phyloP scores from a whole-genome alignment of 2,888 invertebrate genomes.

The Diaphora mendica region DNA sequence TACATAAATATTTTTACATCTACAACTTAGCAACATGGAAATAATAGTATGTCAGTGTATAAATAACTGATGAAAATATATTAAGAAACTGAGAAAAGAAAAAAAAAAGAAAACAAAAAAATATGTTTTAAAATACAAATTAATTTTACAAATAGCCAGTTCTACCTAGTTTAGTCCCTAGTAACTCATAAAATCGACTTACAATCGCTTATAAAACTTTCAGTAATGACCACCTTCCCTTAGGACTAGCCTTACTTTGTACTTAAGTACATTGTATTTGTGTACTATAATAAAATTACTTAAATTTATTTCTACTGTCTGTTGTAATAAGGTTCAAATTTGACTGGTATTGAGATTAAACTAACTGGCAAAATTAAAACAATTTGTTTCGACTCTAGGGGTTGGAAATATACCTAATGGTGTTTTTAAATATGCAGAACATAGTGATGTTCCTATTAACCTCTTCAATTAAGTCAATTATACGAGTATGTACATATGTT shows the following conservation, averaged over 20 bases:
- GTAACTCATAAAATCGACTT: constrained; percentile 22
- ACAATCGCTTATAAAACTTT: constrained; percentile 21
- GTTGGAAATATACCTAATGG: constrained; percentile 1
- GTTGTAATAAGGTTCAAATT: neutral
- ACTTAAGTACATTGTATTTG: constrained; percentile 10
- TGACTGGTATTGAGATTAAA: neutral
- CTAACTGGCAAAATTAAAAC: constrained; percentile 5
- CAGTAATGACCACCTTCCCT: constrained; percentile 16
- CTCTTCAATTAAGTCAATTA: constrained; percentile 13
- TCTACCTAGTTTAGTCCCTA: constrained; percentile 4
- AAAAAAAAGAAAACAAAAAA: no score
- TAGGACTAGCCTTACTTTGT: constrained; percentile 13
- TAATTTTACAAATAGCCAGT: constrained; percentile 2
- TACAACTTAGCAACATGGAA: no score
- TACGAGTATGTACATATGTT: neutral
- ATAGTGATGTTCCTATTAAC: neutral
- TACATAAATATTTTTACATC: no score
- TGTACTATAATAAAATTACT: neutral
- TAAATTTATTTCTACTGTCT: neutral
- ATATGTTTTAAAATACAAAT: no score
- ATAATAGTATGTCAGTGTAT: no score
- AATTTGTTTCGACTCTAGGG: constrained; percentile 6
- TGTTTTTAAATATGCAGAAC: constrained; percentile 14
- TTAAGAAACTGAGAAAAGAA: no score
- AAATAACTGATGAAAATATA: no score